Evolutionary conservation across 92 coral and sea anemone genomes (phyloP).

Genomic region (Epizoanthus stellaris): DNA sequence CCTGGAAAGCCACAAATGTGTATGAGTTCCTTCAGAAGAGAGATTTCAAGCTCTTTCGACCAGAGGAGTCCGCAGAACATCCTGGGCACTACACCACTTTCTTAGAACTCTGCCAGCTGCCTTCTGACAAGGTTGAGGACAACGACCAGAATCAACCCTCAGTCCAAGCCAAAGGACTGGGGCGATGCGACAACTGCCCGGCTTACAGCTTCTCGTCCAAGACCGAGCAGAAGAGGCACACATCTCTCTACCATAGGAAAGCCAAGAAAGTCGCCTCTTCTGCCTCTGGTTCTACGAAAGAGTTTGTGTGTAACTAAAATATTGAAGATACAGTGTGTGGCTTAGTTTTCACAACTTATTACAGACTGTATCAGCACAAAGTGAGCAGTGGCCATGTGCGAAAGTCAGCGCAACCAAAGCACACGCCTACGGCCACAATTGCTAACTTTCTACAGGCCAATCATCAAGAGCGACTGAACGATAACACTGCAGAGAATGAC

Average conservation of each 20-base stretch:
- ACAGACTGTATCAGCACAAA: conserved; percentile 33
- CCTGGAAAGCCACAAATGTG: conserved; percentile 26
- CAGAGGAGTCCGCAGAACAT: conserved; percentile 1
- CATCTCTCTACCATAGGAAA: conserved; percentile 13
- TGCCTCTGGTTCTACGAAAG: conserved; percentile 4
- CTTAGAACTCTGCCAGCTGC: background rate
- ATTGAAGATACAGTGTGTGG: conserved; percentile 5
- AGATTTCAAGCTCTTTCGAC: background rate
- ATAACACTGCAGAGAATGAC: background rate
- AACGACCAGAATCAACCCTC: conserved; percentile 21
- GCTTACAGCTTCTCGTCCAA: conserved; percentile 30
- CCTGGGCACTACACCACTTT: conserved; percentile 20
- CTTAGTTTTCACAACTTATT: conserved; percentile 18
- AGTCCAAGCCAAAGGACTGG: conserved; percentile 28
- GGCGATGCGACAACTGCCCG: conserved; percentile 32
- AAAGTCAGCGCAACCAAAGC: conserved; percentile 21
- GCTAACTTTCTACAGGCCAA: conserved; percentile 34
- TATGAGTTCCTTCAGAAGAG: conserved; percentile 17
- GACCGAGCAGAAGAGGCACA: conserved; percentile 28
- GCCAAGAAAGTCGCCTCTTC: conserved; percentile 5
- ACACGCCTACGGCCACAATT: conserved; percentile 19
- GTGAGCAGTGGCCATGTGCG: conserved; percentile 9
- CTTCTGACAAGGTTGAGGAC: conserved; percentile 43
- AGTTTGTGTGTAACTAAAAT: conserved; percentile 17
- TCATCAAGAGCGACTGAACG: conserved; percentile 19